These are phyloP conservation scores for Charadrius vociferus DNA, from an alignment of 2,113 vertebrate genomes.

Conservation along the genomic window DNA sequence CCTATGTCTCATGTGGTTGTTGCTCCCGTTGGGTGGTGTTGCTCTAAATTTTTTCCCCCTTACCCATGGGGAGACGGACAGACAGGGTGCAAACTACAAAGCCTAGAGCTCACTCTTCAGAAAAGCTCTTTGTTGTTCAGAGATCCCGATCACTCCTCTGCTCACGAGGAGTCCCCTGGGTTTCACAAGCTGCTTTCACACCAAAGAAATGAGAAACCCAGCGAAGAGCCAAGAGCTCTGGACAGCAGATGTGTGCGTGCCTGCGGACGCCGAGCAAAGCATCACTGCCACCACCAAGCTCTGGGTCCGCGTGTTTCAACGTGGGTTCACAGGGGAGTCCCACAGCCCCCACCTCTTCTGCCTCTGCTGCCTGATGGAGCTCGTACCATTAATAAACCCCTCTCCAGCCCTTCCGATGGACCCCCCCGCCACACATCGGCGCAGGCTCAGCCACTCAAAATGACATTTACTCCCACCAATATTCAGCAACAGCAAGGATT, in stretches of 20 bases:
- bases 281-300: neutral
- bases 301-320: neutral
- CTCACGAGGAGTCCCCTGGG: rapidly evolving
- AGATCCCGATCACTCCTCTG: neutral
- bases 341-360: neutral
- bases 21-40: rapidly evolving
- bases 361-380: neutral
- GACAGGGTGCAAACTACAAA: neutral
- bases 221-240: neutral
- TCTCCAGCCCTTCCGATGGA: neutral
- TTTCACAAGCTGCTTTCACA: neutral
- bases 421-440: neutral
- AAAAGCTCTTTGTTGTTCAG: neutral
- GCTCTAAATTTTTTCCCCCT: neutral
- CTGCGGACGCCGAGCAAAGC: neutral
- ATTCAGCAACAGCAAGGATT: neutral
- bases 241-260: neutral
- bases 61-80: rapidly evolving
- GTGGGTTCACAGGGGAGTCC: neutral
- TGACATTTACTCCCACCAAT: neutral
- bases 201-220: neutral
- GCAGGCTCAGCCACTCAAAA: neutral
- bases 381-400: rapidly evolving
- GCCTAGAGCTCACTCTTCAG: neutral
- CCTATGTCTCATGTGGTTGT: rapidly evolving